These are phyloP conservation scores for Hippotragus niger DNA, from an alignment of 2,113 vertebrate species.

Conservation along the genomic window DNA sequence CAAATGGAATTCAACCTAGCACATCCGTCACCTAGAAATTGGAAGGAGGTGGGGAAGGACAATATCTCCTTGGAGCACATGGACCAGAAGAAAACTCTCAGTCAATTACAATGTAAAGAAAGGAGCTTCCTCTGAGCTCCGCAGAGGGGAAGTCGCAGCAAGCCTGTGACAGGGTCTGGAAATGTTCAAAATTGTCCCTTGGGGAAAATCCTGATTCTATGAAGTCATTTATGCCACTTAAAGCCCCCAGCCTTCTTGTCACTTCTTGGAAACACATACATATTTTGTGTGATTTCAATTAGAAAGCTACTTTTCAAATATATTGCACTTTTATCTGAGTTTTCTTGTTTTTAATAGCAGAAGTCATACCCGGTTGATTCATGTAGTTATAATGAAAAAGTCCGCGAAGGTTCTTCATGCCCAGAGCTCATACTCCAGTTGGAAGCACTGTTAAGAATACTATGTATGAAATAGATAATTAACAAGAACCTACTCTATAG, in stretches of 20 bases:
- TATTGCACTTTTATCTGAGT: neutral
- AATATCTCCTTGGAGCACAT: neutral
- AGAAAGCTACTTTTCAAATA: neutral
- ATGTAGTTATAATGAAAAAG: neutral
- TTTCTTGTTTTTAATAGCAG: neutral
- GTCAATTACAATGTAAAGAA: neutral
- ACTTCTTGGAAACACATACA: neutral
- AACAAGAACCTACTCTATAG: neutral
- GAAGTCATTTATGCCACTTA: neutral
- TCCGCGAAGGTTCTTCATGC: too few species aligned
- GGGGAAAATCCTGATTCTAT: neutral
- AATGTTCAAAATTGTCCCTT: neutral
- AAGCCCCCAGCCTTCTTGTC: accelerated
- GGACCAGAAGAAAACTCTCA: neutral
- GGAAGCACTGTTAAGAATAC: neutral
- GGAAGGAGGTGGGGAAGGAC: neutral
- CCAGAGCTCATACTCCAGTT: too few species aligned
- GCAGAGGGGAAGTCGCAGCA: accelerated
- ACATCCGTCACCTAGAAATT: neutral
- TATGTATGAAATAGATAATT: neutral
- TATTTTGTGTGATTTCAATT: neutral
- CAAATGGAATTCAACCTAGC: neutral
- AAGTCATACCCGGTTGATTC: neutral
- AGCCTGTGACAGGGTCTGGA: neutral
- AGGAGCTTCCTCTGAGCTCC: neutral